These are phyloP conservation scores for Harmothoe impar DNA, from an alignment of 2,888 invertebrate species.

Conservation along the genomic window DNA sequence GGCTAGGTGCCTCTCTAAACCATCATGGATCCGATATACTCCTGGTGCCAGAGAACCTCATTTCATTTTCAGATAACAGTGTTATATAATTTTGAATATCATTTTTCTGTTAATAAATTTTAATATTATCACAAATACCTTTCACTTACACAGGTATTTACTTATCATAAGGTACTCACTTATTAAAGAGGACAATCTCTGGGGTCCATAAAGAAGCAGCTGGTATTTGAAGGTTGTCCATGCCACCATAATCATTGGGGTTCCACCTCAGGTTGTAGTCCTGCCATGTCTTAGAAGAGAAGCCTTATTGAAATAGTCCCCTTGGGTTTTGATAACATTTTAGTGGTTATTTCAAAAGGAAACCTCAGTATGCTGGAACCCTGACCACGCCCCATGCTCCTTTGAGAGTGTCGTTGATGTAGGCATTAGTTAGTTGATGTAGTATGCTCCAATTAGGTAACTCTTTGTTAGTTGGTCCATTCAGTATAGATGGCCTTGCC, in stretches of 20 bases:
- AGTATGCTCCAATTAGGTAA: no score
- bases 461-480: no score
- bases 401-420: conserved; percentile 52
- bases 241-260: conserved; percentile 96
- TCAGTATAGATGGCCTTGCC: no score
- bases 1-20: no score
- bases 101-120: no score
- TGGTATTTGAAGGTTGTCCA: conserved; percentile 96
- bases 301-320: not conserved
- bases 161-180: conserved; percentile 87
- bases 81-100: no score
- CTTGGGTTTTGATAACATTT: not conserved
- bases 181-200: conserved; percentile 98
- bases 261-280: conserved; percentile 98
- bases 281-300: conserved; percentile 83
- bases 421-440: not conserved
- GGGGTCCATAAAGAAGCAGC: conserved; percentile 99
- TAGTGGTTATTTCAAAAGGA: not conserved
- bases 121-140: no score
- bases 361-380: not conserved
- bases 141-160: no score
- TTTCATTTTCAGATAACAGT: no score
- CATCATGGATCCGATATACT: no score
- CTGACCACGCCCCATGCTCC: not conserved
- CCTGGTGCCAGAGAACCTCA: no score